These are phyloP conservation scores for Spodoptera picta DNA, from an alignment of 2,888 invertebrate species.

Conservation along the genomic window DNA sequence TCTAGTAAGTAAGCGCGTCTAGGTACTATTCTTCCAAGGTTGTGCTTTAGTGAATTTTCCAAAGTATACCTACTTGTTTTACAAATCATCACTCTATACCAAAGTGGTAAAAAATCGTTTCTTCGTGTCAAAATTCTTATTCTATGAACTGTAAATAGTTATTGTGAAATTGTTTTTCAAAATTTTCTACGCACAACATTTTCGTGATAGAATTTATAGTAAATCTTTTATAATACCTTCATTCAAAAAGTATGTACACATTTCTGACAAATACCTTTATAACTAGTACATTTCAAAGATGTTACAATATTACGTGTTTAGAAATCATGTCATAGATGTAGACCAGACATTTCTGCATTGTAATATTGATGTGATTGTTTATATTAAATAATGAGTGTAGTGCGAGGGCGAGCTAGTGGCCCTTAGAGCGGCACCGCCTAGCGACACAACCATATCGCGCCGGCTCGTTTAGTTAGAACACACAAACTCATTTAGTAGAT, in stretches of 20 bases:
- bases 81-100: slow-evolving; percentile 66
- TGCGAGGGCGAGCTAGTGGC: neutral
- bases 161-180: slow-evolving; percentile 69
- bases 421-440: slow-evolving; percentile 3
- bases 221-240: slow-evolving; percentile 68
- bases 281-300: slow-evolving; percentile 38
- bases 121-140: slow-evolving; percentile 66
- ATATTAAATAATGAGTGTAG: slow-evolving; percentile 23
- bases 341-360: slow-evolving; percentile 34
- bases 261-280: slow-evolving; percentile 61
- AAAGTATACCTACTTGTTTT: slow-evolving; percentile 71
- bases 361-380: slow-evolving; percentile 38
- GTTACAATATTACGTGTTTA: slow-evolving; percentile 40
- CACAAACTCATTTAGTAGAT: slow-evolving; percentile 58
- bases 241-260: slow-evolving; percentile 62
- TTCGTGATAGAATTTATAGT: slow-evolving; percentile 77
- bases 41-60: slow-evolving; percentile 88
- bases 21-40: slow-evolving; percentile 88
- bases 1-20: slow-evolving; percentile 85
- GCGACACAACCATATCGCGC: slow-evolving; percentile 27
- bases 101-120: slow-evolving; percentile 63
- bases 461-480: slow-evolving; percentile 53
- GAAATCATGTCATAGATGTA: slow-evolving; percentile 48
- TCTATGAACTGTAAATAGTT: slow-evolving; percentile 76
- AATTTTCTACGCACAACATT: slow-evolving; percentile 85